phyloP scores from a whole-genome alignment of 2,797 vertebrate species.

The Spinus pinus region DNA sequence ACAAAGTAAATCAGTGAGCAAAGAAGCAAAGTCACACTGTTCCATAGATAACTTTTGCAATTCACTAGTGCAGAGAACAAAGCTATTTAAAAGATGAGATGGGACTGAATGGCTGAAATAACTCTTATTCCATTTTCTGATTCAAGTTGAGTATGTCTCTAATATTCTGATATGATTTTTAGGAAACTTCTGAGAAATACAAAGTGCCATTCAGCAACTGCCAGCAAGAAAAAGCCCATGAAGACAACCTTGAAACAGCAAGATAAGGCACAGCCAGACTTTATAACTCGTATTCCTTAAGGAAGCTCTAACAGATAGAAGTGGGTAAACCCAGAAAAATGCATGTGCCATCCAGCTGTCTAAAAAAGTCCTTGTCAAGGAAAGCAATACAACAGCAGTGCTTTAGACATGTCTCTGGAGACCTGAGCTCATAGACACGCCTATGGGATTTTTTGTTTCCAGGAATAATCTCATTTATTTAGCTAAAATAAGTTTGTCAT shows the following conservation, averaged over 20 bases:
- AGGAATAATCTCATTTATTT: neutral
- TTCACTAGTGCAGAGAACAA: neutral
- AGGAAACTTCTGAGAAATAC: slow-evolving; percentile 1
- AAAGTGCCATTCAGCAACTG: neutral
- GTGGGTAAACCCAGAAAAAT: neutral
- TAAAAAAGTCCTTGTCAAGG: neutral
- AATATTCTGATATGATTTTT: neutral
- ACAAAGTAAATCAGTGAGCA: neutral
- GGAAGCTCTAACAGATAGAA: neutral
- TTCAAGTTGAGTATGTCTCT: neutral
- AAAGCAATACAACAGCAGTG: neutral
- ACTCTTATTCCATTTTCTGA: neutral
- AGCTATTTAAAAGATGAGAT: neutral
- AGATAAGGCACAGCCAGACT: neutral
- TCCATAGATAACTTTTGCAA: neutral
- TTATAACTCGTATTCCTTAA: neutral
- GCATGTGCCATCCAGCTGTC: neutral
- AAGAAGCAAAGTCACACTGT: neutral
- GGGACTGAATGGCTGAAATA: neutral
- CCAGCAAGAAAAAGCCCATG: neutral
- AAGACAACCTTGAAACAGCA: neutral
- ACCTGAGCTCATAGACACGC: rapidly evolving
- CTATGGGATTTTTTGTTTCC: neutral
- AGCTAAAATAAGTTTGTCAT: neutral
- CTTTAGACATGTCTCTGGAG: neutral